Evolutionary conservation across 1,140 invertebrate genomes (phyloP), one percentile per base, ranked within the genome.

Genomic region (Scaptomyza montana): DNA sequence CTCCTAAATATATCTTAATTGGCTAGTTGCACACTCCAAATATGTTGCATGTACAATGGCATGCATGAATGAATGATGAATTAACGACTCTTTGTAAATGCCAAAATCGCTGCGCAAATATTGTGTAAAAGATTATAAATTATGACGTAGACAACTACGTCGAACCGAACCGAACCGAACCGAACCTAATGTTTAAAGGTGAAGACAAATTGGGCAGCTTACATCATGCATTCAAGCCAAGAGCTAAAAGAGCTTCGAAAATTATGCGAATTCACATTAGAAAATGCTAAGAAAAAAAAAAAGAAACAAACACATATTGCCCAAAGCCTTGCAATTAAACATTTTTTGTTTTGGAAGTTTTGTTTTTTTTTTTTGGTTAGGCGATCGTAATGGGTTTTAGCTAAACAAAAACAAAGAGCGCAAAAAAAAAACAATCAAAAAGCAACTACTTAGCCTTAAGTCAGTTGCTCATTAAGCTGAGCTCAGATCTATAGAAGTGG

Each of bases 191-290:
- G 69, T 39, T 69, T 53, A 77, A 87, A 87, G 74, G 71, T 86
- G 82, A 81, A 76, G 78, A 82, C 82, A 87, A 87, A 86, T 86
- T 86, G 70, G 82, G 51, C 61, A 76, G 82, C 82, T 86, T 87
- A 86, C 82, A 86, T 86, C 82, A 86, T 73, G 67, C 61, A 50
- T 21, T 61, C 57, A 47, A 47, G 65, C 56, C 56, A 45, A 54
- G 63, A 36, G 30, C n/a, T n/a, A 43, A 36, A 36, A 56, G 8
- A 57, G 36, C 7, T 57, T 12, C 28, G 19, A 73, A 56, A 55
- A 47, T 67, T 57, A 16, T 57, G 46, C 46, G 47, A 50, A 68
- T 47, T 13, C 41, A 7, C 33, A 36, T 36, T 36, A 25, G 39
- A 43, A 13, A 21, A 41, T 30, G 19, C 56, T 36, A 30, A 50